These are phyloP conservation scores for Myotis lucifugus DNA, from an alignment of 2,113 vertebrate species.

Conservation along the genomic window DNA sequence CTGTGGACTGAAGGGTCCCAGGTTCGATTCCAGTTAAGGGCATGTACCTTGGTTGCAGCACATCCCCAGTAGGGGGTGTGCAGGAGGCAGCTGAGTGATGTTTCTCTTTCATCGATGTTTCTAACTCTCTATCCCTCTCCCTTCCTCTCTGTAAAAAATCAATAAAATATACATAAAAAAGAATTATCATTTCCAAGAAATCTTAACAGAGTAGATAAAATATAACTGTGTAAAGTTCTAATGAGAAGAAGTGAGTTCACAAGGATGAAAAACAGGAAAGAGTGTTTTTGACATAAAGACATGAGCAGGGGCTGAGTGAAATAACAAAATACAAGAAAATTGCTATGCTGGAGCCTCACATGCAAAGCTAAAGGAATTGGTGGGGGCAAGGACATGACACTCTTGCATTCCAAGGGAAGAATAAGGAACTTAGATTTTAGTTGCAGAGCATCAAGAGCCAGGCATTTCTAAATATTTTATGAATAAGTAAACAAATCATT, in stretches of 20 bases:
- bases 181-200: background rate
- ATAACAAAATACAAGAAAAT: background rate
- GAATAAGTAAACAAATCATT: constrained; percentile 50
- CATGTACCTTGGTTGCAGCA: no score
- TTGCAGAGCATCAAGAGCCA: background rate
- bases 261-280: background rate
- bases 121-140: no score
- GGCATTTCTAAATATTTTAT: constrained; percentile 52
- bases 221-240: background rate
- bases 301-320: background rate
- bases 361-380: background rate
- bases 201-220: background rate
- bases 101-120: no score
- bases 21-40: no score
- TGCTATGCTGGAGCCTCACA: background rate
- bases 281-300: background rate
- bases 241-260: background rate
- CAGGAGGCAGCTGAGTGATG: no score
- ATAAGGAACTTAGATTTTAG: background rate
- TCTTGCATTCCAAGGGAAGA: background rate
- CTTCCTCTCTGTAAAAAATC: no score
- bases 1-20: no score
- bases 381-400: background rate
- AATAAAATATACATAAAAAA: background rate
- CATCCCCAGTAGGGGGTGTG: no score